Evolutionary conservation across 2,888 invertebrate genomes (phyloP), one percentile per base, ranked within the genome.

Genomic region (Macrophya annulata): DNA sequence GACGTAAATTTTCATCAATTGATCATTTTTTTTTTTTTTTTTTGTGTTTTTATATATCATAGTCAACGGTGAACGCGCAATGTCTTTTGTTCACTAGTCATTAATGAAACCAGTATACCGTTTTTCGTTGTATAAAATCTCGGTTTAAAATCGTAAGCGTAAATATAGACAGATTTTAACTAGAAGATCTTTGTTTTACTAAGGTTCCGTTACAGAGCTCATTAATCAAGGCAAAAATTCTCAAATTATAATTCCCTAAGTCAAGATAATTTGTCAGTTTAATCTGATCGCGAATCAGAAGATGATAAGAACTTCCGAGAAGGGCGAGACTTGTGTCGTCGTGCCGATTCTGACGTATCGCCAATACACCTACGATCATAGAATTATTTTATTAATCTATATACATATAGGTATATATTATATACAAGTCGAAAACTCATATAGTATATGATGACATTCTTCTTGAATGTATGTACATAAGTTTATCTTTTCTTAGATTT

Each of bases 241-340:
- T 77, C 6, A 40, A 59, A 59, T 62, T 1, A 12, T 81, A 43
- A 21, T 62, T 3, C 81, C 62, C 81, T 55, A 8, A 37, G 37
- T 2, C 55, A 17, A 17, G 55, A 55, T 17, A 77, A 51, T 31
- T 37, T 55, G 77, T 31, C 55, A 51, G 51, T 1, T 77, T 81
- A 81, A 81, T 81, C 81, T 62, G 15, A 21, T 43, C 81, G 81
- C 59, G 59, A 62, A 81, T 81, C 62, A 31, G 43, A 12, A n/a
- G 62, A 25, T 81, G 62, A 81, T 62, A 81, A 62, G 62, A 12
- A 62, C 40, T 62, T 59, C 77, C 10, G 51, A 51, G 51, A 77
- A 77, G 17, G 17, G 12, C 5, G 17, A 74, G 74, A 74, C 8
- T 55, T 55, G 2, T 31, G 8, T 43, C 12, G 31, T 3, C 51